Conservation (phyloP, 2,797 vertebrate genomes). For the Babyrousa celebensis region DNA sequence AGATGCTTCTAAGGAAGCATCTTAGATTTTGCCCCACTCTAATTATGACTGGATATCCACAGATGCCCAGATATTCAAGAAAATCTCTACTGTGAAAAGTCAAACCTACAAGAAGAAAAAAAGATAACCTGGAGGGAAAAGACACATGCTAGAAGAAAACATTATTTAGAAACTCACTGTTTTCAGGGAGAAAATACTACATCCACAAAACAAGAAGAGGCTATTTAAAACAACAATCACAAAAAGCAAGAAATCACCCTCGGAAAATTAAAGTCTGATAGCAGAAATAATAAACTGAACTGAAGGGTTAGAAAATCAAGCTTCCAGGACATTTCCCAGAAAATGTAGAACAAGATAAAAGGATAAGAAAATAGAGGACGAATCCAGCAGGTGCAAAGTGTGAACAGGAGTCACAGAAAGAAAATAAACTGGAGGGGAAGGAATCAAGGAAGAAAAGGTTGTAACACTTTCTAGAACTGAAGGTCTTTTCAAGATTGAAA, state of each 20-base stretch:
- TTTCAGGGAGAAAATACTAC: neutral
- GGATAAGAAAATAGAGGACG: neutral
- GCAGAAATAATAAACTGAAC: conserved; percentile 20
- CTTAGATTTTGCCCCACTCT: neutral
- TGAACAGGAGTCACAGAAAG: neutral
- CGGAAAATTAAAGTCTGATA: neutral
- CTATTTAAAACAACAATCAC: neutral
- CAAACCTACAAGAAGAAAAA: neutral
- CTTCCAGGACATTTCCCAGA: neutral
- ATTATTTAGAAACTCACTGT: neutral
- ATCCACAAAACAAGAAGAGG: neutral
- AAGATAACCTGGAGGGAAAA: neutral
- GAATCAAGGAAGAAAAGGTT: conserved; percentile 3
- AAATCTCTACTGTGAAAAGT: conserved; percentile 19
- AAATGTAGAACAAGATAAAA: neutral
- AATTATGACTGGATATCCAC: neutral
- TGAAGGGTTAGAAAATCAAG: neutral
- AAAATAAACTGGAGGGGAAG: neutral
- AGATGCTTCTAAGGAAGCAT: neutral
- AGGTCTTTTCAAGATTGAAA: neutral
- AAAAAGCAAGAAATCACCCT: neutral
- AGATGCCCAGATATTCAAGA: neutral
- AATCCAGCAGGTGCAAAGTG: neutral
- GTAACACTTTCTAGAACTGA: neutral
- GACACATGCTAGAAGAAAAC: neutral